Evolutionary conservation across 2,113 vertebrate genomes (phyloP).

Genomic region (Emydocephalus ijimae): DNA sequence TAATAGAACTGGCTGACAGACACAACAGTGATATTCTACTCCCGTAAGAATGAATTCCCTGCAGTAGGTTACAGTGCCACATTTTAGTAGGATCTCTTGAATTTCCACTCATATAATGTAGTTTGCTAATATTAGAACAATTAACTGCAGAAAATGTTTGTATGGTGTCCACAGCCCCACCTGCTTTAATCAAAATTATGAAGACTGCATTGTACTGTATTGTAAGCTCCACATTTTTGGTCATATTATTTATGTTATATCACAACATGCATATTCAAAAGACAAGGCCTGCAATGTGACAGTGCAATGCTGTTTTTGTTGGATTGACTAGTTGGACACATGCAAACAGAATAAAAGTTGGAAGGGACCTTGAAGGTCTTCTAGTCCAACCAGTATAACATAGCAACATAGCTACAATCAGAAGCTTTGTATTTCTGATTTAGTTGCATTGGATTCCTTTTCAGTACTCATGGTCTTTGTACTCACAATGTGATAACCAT

Average conservation of each 20-base stretch:
- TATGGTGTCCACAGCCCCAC: not conserved
- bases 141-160: not conserved
- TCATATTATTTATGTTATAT: not conserved
- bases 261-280: not conserved
- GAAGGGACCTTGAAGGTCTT: not conserved
- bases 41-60: not conserved
- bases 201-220: not conserved
- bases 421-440: not conserved
- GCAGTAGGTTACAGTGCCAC: not conserved
- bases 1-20: not conserved
- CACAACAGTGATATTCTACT: not conserved
- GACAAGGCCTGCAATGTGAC: not conserved
- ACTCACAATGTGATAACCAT: not conserved
- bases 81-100: not conserved
- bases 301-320: not conserved
- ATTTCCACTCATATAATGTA: not conserved
- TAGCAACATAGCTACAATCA: not conserved
- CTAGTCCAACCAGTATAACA: not conserved
- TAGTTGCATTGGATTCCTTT: not conserved
- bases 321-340: not conserved
- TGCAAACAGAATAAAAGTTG: not conserved
- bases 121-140: not conserved
- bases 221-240: not conserved
- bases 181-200: not conserved
- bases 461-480: not conserved